A percentile compares a stretch with the other conserved stretches of the same genome.
Conservation (phyloP, 2,113 vertebrate genomes). For the Mugil cephalus region DNA sequence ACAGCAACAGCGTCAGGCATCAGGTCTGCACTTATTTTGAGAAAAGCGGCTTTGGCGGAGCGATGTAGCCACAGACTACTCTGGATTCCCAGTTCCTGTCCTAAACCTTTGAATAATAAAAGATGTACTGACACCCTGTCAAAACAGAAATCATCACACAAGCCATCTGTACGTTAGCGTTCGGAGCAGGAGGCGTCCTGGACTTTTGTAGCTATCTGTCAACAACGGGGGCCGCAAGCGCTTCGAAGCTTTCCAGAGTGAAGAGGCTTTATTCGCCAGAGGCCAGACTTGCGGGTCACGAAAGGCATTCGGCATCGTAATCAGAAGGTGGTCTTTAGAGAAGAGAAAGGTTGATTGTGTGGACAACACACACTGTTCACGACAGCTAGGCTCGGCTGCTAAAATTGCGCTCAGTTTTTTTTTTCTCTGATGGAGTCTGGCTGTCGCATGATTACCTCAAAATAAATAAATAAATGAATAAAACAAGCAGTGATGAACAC, state of each 20-base stretch:
- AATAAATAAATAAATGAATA: no score
- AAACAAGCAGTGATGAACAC: conserved; percentile 30
- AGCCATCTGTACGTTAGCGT: conserved; percentile 47
- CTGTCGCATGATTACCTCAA: conserved; percentile 20
- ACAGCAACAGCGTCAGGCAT: conserved; percentile 33
- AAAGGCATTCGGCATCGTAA: conserved; percentile 30
- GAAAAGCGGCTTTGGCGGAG: conserved; percentile 41
- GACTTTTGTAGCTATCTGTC: conserved; percentile 35
- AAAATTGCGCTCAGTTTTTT: neutral
- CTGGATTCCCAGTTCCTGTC: conserved; percentile 39
- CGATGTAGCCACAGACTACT: conserved; percentile 36
- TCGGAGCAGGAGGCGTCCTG: conserved; percentile 19
- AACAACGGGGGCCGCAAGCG: conserved; percentile 42
- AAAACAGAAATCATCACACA: conserved; percentile 64
- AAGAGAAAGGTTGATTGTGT: conserved; percentile 6
- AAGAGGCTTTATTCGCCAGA: conserved; percentile 33
- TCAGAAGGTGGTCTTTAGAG: conserved; percentile 29
- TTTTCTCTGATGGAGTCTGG: conserved; percentile 17
- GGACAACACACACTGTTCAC: conserved; percentile 27
- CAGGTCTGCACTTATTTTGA: conserved; percentile 38
- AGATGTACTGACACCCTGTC: conserved; percentile 59
- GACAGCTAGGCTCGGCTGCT: neutral
- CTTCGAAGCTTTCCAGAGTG: conserved; percentile 55
- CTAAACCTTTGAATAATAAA: conserved; percentile 60
- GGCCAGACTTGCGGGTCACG: conserved; percentile 36